phyloP scores from a whole-genome alignment of 2,797 vertebrate species.

The Helicolenus hilgendorfi region DNA sequence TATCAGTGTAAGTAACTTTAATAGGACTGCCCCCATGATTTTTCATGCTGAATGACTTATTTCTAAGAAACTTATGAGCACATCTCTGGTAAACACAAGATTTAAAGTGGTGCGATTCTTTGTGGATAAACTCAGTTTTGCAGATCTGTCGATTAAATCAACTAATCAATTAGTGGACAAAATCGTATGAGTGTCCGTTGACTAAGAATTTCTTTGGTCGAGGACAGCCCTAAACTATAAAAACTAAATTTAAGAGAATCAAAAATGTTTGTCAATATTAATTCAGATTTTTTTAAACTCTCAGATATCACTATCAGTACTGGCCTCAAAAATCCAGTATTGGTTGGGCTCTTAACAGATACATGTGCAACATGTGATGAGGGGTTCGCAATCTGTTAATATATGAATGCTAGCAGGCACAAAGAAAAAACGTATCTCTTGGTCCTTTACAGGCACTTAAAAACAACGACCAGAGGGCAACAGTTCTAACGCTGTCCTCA shows the following conservation, averaged over 20 bases:
- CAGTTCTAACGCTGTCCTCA: too few relatives aligned
- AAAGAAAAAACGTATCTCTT: too few relatives aligned
- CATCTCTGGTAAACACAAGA: background rate
- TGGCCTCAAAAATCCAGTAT: too few relatives aligned
- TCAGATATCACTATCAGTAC: too few relatives aligned
- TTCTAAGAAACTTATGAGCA: background rate
- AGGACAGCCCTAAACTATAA: too few relatives aligned
- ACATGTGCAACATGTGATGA: too few relatives aligned
- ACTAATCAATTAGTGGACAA: background rate
- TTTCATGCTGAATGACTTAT: background rate
- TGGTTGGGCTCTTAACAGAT: too few relatives aligned
- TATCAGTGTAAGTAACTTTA: too few relatives aligned
- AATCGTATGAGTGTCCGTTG: rapidly evolving
- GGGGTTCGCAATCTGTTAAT: too few relatives aligned
- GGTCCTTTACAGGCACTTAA: too few relatives aligned
- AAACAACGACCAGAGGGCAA: too few relatives aligned
- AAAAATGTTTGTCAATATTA: background rate
- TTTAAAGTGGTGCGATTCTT: background rate
- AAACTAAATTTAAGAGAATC: background rate
- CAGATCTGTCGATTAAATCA: background rate
- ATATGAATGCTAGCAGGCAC: background rate
- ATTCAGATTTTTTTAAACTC: background rate
- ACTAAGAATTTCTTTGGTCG: too few relatives aligned
- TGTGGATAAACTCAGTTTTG: background rate
- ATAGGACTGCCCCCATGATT: background rate